A percentile compares a stretch with the other conserved stretches of the same genome.
Conservation (phyloP, 2,888 invertebrate genomes). For the Nomada ruficornis region DNA sequence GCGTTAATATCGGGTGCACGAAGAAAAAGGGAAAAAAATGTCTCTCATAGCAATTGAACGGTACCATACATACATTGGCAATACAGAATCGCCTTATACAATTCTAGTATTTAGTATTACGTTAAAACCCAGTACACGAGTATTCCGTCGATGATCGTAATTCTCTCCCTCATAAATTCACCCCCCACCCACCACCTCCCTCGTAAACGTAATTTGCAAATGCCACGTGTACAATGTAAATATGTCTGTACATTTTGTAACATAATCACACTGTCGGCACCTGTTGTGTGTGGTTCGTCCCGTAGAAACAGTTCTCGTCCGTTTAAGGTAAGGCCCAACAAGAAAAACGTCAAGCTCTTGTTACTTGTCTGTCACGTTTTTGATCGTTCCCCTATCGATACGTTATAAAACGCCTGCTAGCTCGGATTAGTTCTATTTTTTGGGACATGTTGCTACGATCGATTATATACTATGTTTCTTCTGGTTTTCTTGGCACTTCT, state of each 20-base stretch:
- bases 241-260: slow-evolving; percentile 62
- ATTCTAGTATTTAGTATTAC: not conserved
- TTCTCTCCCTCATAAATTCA: not conserved
- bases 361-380: slow-evolving; percentile 32
- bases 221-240: slow-evolving; percentile 36
- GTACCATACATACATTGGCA: not conserved
- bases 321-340: slow-evolving; percentile 52
- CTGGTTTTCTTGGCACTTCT: slow-evolving; percentile 45
- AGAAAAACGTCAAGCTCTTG: slow-evolving; percentile 38
- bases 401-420: slow-evolving; percentile 33
- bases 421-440: slow-evolving; percentile 25
- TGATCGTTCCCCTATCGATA: slow-evolving; percentile 19
- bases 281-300: slow-evolving; percentile 52
- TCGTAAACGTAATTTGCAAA: slow-evolving; percentile 3
- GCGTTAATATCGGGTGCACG: not conserved
- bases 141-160: not conserved
- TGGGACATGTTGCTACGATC: slow-evolving; percentile 40
- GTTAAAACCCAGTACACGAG: no score
- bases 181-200: no score
- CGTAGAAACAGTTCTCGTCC: slow-evolving; percentile 62
- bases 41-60: no score
- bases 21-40: no score
- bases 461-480: slow-evolving; percentile 28
- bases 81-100: not conserved
- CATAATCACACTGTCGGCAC: slow-evolving; percentile 59